Conservation (phyloP, 2,888 invertebrate genomes). For the Parnassius orleans region DNA sequence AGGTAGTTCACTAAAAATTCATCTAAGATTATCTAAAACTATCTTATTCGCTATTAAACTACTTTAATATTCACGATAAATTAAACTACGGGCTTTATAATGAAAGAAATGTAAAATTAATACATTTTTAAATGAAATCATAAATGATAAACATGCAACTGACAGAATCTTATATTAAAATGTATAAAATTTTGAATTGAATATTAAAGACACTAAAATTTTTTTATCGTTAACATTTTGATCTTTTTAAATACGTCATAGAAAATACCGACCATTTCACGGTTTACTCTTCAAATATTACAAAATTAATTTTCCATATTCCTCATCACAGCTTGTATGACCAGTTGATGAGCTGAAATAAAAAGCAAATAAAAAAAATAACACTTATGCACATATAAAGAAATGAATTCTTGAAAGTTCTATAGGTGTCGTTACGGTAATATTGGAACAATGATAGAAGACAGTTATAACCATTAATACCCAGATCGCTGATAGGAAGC, state of each 20-base stretch:
- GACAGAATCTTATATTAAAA: background rate
- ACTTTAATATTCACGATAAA: too few species aligned
- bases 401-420: background rate
- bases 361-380: conserved; percentile 26
- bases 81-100: too few species aligned
- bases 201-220: background rate
- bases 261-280: background rate
- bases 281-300: background rate
- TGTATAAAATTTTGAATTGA: background rate
- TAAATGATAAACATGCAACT: background rate
- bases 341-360: conserved; percentile 77
- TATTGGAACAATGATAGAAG: background rate
- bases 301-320: conserved; percentile 61
- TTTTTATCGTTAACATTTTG: too few species aligned
- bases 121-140: too few species aligned
- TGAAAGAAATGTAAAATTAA: too few species aligned
- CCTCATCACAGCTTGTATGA: conserved; percentile 76
- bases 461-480: background rate
- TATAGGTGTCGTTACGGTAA: background rate
- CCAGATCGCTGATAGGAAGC: background rate
- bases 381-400: background rate
- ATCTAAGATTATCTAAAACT: too few species aligned
- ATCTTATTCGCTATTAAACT: too few species aligned
- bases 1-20: too few species aligned
- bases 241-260: too few species aligned